Conservation (phyloP, 2,113 vertebrate genomes). For the Embiotoca jacksoni region DNA sequence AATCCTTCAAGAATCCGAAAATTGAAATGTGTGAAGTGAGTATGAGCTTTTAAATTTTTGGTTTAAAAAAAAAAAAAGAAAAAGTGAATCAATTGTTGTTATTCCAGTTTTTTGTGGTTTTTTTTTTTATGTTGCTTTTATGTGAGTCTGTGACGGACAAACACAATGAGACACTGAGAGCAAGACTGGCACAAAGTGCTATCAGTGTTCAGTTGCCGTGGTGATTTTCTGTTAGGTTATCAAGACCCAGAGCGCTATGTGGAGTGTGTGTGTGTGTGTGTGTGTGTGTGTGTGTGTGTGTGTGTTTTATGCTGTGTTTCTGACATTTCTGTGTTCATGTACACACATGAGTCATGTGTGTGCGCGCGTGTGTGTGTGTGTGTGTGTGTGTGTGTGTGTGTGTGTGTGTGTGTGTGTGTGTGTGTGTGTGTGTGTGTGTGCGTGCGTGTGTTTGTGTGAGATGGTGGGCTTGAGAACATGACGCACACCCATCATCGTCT, state of each 20-base stretch:
- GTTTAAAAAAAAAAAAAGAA: no score
- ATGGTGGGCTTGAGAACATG: constrained; percentile 61
- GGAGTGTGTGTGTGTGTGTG: constrained; percentile 13
- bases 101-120: constrained; percentile 1
- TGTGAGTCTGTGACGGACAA: not conserved
- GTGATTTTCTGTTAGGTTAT: constrained; percentile 70
- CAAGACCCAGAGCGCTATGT: constrained; percentile 44
- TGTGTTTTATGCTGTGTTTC: constrained; percentile 36
- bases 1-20: constrained; percentile 12
- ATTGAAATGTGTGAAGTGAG: not conserved
- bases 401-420: constrained; percentile 7
- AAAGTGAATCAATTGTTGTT: not conserved
- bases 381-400: not conserved
- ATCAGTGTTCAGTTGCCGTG: constrained; percentile 73
- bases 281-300: not conserved
- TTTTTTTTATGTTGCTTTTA: not conserved
- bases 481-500: constrained; percentile 59
- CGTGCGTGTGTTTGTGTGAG: constrained; percentile 31
- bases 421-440: constrained; percentile 26
- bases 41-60: no score
- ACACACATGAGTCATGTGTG: constrained; percentile 46
- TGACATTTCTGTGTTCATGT: constrained; percentile 62
- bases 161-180: not conserved
- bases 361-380: not conserved
- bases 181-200: constrained; percentile 35